Evolutionary conservation across 2,797 vertebrate species (phyloP).

Genomic region (Knipowitschia caucasica): DNA sequence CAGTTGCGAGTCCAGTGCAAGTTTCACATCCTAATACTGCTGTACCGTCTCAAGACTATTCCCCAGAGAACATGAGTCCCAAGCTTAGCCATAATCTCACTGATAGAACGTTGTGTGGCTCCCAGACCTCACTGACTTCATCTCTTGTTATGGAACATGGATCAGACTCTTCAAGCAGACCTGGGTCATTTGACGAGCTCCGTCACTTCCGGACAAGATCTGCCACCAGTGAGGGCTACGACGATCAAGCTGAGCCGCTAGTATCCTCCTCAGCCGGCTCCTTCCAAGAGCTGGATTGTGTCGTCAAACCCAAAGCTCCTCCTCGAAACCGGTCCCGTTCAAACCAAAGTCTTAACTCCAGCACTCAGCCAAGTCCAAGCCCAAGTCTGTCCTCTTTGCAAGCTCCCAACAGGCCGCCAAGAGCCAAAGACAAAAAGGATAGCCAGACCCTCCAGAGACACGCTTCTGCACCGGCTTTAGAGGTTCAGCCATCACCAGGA

Average conservation of each 20-base stretch:
- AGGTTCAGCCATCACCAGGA: conserved; percentile 50
- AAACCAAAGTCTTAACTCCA: conserved; percentile 48
- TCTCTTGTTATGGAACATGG: conserved; percentile 58
- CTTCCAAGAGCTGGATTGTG: conserved; percentile 48
- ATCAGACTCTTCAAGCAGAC: conserved; percentile 69
- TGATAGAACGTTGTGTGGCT: conserved; percentile 45
- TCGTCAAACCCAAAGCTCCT: conserved; percentile 57
- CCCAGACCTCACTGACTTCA: conserved; percentile 68
- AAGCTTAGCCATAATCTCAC: conserved; percentile 30
- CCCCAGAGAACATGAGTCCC: conserved; percentile 33
- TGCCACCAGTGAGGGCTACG: conserved; percentile 45
- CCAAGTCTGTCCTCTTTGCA: conserved; percentile 66
- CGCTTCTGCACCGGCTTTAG: conserved; percentile 70
- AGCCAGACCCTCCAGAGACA: conserved; percentile 68
- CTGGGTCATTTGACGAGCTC: conserved; percentile 65
- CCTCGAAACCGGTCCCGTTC: conserved; percentile 67
- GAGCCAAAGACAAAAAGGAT: conserved; percentile 60
- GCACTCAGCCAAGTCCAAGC: conserved; percentile 51
- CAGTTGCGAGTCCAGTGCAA: conserved; percentile 32
- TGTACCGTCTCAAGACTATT: conserved; percentile 18
- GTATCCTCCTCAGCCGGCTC: conserved; percentile 42
- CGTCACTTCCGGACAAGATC: conserved; percentile 37
- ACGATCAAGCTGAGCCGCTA: conserved; percentile 49
- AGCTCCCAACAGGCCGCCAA: conserved; percentile 63
- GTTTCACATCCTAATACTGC: conserved; percentile 10